Conservation (phyloP, 2,113 vertebrate species). For the Pangasianodon hypophthalmus region DNA sequence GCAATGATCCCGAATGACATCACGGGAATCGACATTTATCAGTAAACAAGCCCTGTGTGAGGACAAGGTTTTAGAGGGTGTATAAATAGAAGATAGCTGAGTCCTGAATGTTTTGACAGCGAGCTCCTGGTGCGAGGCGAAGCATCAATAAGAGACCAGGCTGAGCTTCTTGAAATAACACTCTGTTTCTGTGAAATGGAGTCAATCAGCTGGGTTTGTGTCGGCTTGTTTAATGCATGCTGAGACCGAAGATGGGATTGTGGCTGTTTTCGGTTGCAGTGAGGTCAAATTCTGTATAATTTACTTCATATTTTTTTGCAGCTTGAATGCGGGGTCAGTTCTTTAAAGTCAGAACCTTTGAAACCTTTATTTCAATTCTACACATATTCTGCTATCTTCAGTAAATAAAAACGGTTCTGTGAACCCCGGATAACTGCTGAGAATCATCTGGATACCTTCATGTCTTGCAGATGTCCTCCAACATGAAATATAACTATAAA, state of each 20-base stretch:
- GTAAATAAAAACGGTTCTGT: background rate
- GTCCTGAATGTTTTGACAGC: constrained; percentile 29
- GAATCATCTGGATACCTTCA: background rate
- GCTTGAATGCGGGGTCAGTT: background rate
- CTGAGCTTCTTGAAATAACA: constrained; percentile 11
- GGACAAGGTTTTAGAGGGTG: background rate
- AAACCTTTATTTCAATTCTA: background rate
- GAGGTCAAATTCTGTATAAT: background rate
- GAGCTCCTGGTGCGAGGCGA: background rate
- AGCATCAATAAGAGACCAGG: constrained; percentile 18
- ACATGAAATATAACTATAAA: background rate
- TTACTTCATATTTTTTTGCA: background rate
- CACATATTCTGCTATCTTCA: background rate
- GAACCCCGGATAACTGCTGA: background rate
- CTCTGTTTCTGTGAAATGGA: constrained; percentile 7
- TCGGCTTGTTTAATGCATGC: background rate
- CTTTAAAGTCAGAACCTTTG: background rate
- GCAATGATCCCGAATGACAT: constrained; percentile 11
- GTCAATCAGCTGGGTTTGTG: background rate
- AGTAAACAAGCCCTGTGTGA: constrained; percentile 22
- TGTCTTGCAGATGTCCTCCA: background rate
- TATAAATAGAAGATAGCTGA: constrained; percentile 22
- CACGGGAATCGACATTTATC: constrained; percentile 23
- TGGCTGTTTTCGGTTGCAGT: background rate
- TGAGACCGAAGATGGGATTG: background rate